phyloP scores from a whole-genome alignment of 2,888 invertebrate genomes.

The Calameuta filiformis region DNA sequence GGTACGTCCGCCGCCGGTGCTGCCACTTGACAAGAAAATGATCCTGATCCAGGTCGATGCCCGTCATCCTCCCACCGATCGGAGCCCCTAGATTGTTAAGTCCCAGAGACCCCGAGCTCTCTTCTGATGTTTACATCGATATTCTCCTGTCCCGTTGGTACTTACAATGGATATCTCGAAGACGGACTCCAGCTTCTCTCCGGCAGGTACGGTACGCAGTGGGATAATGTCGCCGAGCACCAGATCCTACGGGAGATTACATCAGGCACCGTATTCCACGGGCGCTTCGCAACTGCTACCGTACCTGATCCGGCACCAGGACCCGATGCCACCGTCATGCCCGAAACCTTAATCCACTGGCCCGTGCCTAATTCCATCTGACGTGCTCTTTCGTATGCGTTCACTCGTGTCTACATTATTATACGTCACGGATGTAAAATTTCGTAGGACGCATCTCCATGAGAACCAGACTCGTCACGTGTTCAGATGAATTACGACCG shows the following conservation, averaged over 20 bases:
- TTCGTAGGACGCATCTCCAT: slow-evolving; percentile 16
- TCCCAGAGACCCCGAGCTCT: slow-evolving; percentile 10
- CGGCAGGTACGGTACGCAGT: slow-evolving; percentile 14
- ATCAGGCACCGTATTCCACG: neutral
- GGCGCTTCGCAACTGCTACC: slow-evolving; percentile 28
- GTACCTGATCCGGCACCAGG: slow-evolving; percentile 7
- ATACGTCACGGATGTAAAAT: slow-evolving; percentile 31
- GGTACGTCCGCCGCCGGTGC: neutral
- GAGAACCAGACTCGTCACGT: neutral
- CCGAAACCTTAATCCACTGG: slow-evolving; percentile 43
- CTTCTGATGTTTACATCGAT: slow-evolving; percentile 23
- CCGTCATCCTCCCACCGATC: slow-evolving; percentile 15
- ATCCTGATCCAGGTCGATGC: slow-evolving; percentile 20
- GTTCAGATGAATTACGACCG: neutral
- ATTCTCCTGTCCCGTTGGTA: slow-evolving; percentile 19
- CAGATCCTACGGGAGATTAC: slow-evolving; percentile 20
- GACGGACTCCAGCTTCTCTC: neutral
- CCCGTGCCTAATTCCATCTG: slow-evolving; percentile 50
- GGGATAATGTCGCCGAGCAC: slow-evolving; percentile 18
- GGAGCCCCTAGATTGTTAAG: slow-evolving; percentile 15
- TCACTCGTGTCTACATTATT: slow-evolving; percentile 39
- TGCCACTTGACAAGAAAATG: neutral
- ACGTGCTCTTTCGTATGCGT: slow-evolving; percentile 45
- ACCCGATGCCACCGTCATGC: slow-evolving; percentile 39
- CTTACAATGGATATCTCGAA: slow-evolving; percentile 12